These are phyloP conservation scores for Toxotes jaculatrix DNA, from an alignment of 2,113 vertebrate species.

Conservation along the genomic window DNA sequence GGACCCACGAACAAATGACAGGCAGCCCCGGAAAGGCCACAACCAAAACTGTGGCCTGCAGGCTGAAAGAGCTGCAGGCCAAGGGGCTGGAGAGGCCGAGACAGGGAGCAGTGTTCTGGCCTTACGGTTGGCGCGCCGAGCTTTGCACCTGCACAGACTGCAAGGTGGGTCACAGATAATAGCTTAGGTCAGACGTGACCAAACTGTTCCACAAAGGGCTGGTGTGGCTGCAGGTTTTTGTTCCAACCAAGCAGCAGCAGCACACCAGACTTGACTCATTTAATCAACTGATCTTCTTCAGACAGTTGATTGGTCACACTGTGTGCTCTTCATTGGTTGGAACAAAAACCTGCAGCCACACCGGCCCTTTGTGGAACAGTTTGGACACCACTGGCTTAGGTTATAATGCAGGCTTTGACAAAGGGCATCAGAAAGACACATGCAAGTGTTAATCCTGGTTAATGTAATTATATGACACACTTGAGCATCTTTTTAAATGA, in stretches of 20 bases:
- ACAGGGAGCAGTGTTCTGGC: constrained; percentile 92
- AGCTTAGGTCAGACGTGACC: too few species aligned
- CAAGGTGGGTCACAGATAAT: constrained; percentile 81
- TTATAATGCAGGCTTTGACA: background rate
- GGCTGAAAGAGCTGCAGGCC: constrained; percentile 84
- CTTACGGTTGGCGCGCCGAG: constrained; percentile 90
- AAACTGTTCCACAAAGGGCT: too few species aligned
- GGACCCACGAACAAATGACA: constrained; percentile 70
- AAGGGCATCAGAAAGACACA: background rate
- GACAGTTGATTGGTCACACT: too few species aligned
- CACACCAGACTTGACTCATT: too few species aligned
- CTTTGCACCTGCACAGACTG: constrained; percentile 92
- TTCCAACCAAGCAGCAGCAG: too few species aligned
- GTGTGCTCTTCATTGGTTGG: too few species aligned
- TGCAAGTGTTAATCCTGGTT: background rate
- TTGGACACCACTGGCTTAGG: too few species aligned
- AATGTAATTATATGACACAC: background rate
- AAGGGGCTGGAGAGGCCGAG: constrained; percentile 72
- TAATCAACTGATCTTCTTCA: too few species aligned
- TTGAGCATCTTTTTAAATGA: background rate
- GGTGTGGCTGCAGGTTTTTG: too few species aligned
- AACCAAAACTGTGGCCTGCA: constrained; percentile 74
- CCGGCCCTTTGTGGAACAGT: too few species aligned
- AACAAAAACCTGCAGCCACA: too few species aligned
- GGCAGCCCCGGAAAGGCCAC: constrained; percentile 10